Base-by-base conservation (phyloP, 2,888 invertebrate species). In the Cataglyphis rosenhaueri region DNA sequence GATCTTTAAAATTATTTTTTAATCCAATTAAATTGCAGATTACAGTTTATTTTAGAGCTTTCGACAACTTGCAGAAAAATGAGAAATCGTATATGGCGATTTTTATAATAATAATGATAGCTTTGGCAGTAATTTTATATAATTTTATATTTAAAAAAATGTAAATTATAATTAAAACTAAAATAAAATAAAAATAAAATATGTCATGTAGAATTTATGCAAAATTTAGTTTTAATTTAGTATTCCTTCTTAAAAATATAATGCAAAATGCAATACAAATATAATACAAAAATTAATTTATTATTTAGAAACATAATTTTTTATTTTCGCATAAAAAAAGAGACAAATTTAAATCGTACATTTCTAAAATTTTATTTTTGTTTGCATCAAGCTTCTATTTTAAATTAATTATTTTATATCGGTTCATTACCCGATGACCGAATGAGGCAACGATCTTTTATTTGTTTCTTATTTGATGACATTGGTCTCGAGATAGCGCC, bases 401-500 rank as follows among this genome's bases (percentile, higher is more conserved):
- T 68, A 1, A 55, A 15, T 61, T 73, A 74, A 44, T 32, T 61
- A 1, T 15, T 21, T 21, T 21, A 38, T 5, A 61, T 65, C 18
- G 32, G 10, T 70, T 59, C 0, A 32, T 78, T 78, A 78, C 70
- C 32, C 44, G 3, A 59, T 41, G 70, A 66, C 29, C 70, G 44
- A 38, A 70, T 6, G 4, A 35, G 35, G 6, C 6, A 6, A 35
- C 18, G 18, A 78, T 12, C 15, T 78, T 41, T 18, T 38, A 41
- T 70, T 70, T 41, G 66, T 66, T 21, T 18, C 21, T 44, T 44
- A 32, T n/a, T 87, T 75, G 44, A 15, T 25, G 62, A 68, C 3
- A 41, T 62, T 10, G 0, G 18, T 57, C 73, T 21, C n/a, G 10
- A 88, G 88, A 88, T 88, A 71, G 88, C 86, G 83, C 75, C 84